Evolutionary conservation across 2,888 invertebrate species (phyloP), one percentile per base, ranked within the genome.

Genomic region (Hypolimnas misippus): DNA sequence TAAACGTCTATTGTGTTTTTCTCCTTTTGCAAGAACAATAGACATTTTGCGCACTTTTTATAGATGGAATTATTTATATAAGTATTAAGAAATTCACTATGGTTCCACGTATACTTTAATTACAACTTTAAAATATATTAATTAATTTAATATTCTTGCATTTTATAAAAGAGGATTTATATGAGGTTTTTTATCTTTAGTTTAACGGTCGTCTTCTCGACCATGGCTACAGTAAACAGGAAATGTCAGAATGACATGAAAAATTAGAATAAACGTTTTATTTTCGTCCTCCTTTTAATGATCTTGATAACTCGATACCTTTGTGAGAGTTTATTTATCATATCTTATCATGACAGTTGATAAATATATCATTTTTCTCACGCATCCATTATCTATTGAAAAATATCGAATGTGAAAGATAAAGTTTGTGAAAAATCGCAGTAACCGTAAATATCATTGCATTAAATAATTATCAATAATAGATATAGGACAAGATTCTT

Each of bases 1-100:
- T 57, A 35, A 59, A 55, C 55, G 51, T 35, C 70, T 63, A 69
- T 72, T 71, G 70, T 71, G 51, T 68, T 65, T 60, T 68, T 61
- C 50, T 67, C 6, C 33, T 49, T 68, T 56, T 38, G 57, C 49
- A 17, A 58, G 55, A 62, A 69, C 68, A 69, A 70, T 70, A 46
- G 65, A 59, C 64, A 64, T 61, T 64, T 58, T 57, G 57, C 58
- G 57, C 42, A 62, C 57, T 67, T 29, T 21, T 19, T 21, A 46
- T 54, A 55, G 29, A 60, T 21, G 44, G 46, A 17, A 56, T 17
- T 56, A n/a, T 25, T 25, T 25, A 29, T 29, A 3, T 29, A 17
- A 6, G 4, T 0, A 21, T 46, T 16, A 2, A 49, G 10, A 21
- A 5, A 16, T 46, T n/a, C 21, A 21, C 7, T 21, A 46, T 21